Conservation (phyloP, 1,140 invertebrate species). For the Polyergus mexicanus region DNA sequence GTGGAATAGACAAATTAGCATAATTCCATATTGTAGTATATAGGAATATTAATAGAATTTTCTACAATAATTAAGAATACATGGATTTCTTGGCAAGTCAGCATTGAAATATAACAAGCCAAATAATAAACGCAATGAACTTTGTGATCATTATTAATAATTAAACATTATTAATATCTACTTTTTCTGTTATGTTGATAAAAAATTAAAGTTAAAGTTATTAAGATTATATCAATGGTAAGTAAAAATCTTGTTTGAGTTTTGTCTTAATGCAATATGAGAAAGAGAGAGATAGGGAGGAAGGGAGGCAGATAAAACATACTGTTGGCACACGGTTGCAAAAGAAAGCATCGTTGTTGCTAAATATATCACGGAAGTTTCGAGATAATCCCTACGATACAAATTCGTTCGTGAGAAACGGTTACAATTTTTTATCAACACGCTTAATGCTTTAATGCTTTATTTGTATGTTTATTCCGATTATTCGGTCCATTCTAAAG, state of each 20-base stretch:
- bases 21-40: background rate
- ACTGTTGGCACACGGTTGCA: no score
- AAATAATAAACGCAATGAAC: background rate
- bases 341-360: background rate
- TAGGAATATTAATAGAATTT: conserved; percentile 11
- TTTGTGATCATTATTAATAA: background rate
- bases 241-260: background rate
- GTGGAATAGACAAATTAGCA: background rate
- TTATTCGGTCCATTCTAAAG: background rate
- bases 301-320: no score
- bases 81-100: background rate
- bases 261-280: background rate
- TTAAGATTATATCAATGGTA: background rate
- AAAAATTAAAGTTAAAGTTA: background rate
- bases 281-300: background rate
- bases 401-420: background rate
- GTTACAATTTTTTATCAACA: background rate
- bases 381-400: background rate
- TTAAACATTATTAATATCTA: no score
- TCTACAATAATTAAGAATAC: background rate
- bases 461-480: background rate
- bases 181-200: background rate
- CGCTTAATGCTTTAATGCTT: background rate
- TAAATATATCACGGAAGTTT: background rate
- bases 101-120: background rate